Evolutionary conservation across 2,888 invertebrate species (phyloP), one percentile per base, ranked within the genome.

Genomic region (Hofmannophila pseudospretella): DNA sequence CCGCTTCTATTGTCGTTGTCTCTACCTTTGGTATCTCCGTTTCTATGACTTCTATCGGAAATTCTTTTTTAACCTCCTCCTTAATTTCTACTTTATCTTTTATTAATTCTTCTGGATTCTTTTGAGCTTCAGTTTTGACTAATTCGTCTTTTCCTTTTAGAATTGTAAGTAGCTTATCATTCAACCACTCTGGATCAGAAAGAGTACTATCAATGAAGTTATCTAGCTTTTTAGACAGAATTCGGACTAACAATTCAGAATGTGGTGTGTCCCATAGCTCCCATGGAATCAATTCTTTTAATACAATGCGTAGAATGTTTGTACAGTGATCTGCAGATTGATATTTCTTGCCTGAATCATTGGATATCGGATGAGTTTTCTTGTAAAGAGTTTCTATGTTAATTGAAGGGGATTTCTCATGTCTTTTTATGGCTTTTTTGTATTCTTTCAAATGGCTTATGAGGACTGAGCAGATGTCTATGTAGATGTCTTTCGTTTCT

Each of bases 261-360:
- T 91, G 91, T 7, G 91, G 85, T 0, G 92, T 92, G 46, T 90
- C 91, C 81, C 90, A 90, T 2, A 92, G 56, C 54, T 92, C 92
- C 89, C 91, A 91, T 1, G 90, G 90, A 1, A 92, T 74, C 19
- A 92, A 84, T 53, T 92, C 91, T 49, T 89, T 88, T 7, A 92
- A 62, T 7, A 91, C 64, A 7, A 88, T 76, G n/a, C 91, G 82
- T 13, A 91, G 63, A 40, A 90, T 82, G 50, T 89, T 86, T 1
- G 90, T 75, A 42, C 89, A 90, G 49, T 91, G 89, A 32, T 91
- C 89, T 4, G 89, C 78, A 0, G 89, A 71, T 31, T 77, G 64
- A 1, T 67, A 50, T 23, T 75, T 80, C 41, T 78, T 85, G 8
- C 70, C 80, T 36, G 73, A 58, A 0, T 49, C 38, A 10, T 71